Conservation (phyloP, 2,888 invertebrate genomes). For the Tridacna gigas region DNA sequence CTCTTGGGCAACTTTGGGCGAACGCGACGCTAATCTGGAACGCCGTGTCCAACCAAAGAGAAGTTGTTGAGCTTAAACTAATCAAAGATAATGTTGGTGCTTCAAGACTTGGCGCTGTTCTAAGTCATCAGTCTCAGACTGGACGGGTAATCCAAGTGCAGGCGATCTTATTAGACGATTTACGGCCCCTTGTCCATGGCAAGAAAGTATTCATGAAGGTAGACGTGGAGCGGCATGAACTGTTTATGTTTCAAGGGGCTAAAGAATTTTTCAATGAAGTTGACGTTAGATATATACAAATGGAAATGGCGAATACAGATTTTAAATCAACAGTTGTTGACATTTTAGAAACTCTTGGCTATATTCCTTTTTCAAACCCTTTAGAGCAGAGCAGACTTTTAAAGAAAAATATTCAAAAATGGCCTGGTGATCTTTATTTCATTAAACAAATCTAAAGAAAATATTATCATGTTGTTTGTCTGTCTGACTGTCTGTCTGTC, state of each 20-base stretch:
- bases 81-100: slow-evolving; percentile 16
- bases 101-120: background rate
- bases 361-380: background rate
- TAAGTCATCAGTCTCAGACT: background rate
- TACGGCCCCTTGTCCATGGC: background rate
- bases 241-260: slow-evolving; percentile 2
- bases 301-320: slow-evolving; percentile 13
- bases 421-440: slow-evolving; percentile 2
- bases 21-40: slow-evolving; percentile 18
- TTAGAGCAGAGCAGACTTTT: background rate
- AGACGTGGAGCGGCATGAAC: slow-evolving; percentile 4
- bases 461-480: background rate
- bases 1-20: background rate
- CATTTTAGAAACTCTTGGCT: background rate
- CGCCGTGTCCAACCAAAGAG: background rate
- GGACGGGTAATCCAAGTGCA: background rate
- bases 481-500: background rate
- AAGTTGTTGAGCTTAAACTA: slow-evolving; percentile 1
- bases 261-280: background rate
- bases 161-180: background rate
- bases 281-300: slow-evolving; percentile 9
- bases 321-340: background rate
- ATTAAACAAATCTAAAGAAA: background rate
- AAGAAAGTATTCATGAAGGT: slow-evolving; percentile 17
- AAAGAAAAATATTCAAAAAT: background rate